A percentile compares a stretch with the other conserved stretches of the same genome.
phyloP scores from a whole-genome alignment of 2,888 invertebrate species.

The Pycnomerus fuliginosus region DNA sequence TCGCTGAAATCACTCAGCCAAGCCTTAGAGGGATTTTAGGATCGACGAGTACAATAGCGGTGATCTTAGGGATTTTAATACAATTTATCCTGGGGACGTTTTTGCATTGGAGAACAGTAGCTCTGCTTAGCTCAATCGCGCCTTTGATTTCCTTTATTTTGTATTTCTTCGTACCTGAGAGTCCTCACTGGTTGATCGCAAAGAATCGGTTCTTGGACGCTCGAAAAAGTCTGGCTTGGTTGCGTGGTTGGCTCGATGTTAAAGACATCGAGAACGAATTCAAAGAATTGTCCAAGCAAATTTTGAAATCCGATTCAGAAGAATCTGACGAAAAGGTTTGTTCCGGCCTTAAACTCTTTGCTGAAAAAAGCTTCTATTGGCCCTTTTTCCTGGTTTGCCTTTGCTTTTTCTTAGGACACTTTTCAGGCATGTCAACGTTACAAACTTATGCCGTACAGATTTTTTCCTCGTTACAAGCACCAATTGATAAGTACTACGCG shows the following conservation, averaged over 20 bases:
- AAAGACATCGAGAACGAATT: slow-evolving; percentile 63
- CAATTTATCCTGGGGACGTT: slow-evolving; percentile 74
- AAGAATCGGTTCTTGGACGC: slow-evolving; percentile 67
- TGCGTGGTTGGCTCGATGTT: slow-evolving; percentile 73
- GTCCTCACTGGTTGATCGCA: slow-evolving; percentile 77
- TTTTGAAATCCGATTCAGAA: no score
- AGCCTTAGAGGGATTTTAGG: slow-evolving; percentile 73
- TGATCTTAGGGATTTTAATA: slow-evolving; percentile 73
- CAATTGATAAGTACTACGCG: slow-evolving; percentile 74
- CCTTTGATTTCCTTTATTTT: slow-evolving; percentile 65
- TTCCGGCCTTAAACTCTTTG: slow-evolving; percentile 50
- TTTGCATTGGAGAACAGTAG: slow-evolving; percentile 70
- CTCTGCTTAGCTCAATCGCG: slow-evolving; percentile 65
- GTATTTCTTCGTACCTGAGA: slow-evolving; percentile 75
- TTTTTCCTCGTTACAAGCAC: slow-evolving; percentile 69
- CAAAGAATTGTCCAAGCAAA: slow-evolving; percentile 51
- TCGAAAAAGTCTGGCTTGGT: slow-evolving; percentile 70
- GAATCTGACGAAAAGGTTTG: neutral
- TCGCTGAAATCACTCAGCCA: slow-evolving; percentile 81
- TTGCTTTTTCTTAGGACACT: slow-evolving; percentile 73
- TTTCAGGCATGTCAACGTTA: slow-evolving; percentile 73
- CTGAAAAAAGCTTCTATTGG: slow-evolving; percentile 63
- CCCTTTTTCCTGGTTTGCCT: slow-evolving; percentile 68
- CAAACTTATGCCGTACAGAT: slow-evolving; percentile 75
- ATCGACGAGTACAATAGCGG: slow-evolving; percentile 73